Evolutionary conservation across 2,888 invertebrate species (phyloP).

Genomic region (Opisthograptis luteolata): DNA sequence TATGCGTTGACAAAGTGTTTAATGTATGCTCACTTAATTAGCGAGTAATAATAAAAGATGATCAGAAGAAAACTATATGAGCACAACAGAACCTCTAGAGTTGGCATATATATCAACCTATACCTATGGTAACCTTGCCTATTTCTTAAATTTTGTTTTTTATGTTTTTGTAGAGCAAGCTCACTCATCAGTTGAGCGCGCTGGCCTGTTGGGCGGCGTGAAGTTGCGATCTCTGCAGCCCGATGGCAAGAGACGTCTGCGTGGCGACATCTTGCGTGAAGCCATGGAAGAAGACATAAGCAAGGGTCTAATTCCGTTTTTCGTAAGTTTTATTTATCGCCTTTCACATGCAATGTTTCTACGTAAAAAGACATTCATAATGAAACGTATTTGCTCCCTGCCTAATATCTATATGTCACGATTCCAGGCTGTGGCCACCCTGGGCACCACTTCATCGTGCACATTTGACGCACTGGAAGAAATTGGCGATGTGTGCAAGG

Average conservation of each 20-base stretch:
- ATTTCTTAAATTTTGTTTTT: background rate
- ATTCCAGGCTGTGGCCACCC: slow-evolving; percentile 90
- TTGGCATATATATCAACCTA: too few species aligned
- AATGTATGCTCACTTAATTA: too few species aligned
- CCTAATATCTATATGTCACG: slow-evolving; percentile 1
- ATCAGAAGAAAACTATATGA: too few species aligned
- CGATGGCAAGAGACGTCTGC: slow-evolving; percentile 88
- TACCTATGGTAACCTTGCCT: too few species aligned
- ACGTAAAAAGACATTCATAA: too few species aligned
- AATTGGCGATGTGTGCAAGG: slow-evolving; percentile 94
- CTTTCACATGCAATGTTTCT: too few species aligned
- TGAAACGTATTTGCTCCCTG: too few species aligned
- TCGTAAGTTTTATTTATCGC: too few species aligned
- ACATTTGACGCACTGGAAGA: slow-evolving; percentile 96
- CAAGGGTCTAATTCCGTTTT: slow-evolving; percentile 97
- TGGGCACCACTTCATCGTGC: slow-evolving; percentile 98
- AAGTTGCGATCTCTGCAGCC: slow-evolving; percentile 89
- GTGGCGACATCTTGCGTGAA: slow-evolving; percentile 89
- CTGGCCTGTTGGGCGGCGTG: slow-evolving; percentile 95
- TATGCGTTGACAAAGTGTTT: too few species aligned
- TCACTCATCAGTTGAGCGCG: slow-evolving; percentile 97
- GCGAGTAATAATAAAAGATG: too few species aligned
- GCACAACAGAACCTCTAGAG: too few species aligned
- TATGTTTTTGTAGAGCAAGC: slow-evolving; percentile 87
- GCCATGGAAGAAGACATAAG: slow-evolving; percentile 94